Evolutionary conservation across 2,888 invertebrate genomes (phyloP), one percentile per base, ranked within the genome.

Genomic region (Lepidonotus clava): DNA sequence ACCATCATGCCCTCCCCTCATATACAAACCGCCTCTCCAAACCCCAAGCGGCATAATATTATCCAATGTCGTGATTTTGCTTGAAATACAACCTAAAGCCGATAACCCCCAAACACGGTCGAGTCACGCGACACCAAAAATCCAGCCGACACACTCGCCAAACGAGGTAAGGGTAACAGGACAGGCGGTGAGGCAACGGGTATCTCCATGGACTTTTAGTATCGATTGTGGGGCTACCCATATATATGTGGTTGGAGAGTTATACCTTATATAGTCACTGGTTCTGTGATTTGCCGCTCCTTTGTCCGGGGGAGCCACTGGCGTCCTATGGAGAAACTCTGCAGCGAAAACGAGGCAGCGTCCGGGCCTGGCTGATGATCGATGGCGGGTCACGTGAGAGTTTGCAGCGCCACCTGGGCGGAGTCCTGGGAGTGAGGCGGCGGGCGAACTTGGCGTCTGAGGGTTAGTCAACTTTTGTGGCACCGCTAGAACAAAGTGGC

Each of bases 351-450:
- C 24, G 61, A 61, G 61, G 61, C 61, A 28, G 53, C 21, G 4
- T 53, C 53, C 1, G 2, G 53, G 53, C 1, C 2, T n/a, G 53
- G 53, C 28, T 1, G 61, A 28, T 61, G 61, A 61, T 61, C 61
- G 61, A 61, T 61, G 28, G 14, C 24, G 61, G 61, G 61, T 61
- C 61, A 61, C 61, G 61, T 61, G 61, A 61, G 24, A 61, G 61
- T 61, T 61, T 18, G 28, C n/a, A 61, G 28, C 28, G 61, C 61
- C 61, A 61, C 61, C 61, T 61, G 61, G 61, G 1, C 8, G 61
- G 61, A 24, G 5, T 61, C 28, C 1, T n/a, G 61, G 11, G 61
- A 4, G 61, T 18, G 5, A 8, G 53, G 53, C 53, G 53, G 53
- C 53, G 53, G 53, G 53, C 21, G 53, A 53, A 8, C 21, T 2